phyloP scores from a whole-genome alignment of 2,797 vertebrate species.

The Semaprochilodus insignis region DNA sequence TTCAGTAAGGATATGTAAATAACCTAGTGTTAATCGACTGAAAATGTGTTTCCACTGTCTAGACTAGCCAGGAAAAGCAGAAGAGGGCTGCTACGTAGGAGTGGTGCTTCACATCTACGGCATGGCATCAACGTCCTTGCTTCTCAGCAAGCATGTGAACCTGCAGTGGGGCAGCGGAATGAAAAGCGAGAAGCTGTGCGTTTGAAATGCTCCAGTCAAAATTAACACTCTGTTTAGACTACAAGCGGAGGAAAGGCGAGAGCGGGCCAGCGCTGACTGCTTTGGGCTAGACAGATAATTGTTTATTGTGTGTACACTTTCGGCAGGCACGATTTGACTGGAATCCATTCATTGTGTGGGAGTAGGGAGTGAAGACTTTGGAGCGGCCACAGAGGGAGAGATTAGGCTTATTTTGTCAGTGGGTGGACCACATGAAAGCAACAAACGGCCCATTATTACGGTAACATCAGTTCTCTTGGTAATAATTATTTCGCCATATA shows the following conservation, averaged over 20 bases:
- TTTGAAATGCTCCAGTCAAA: slow-evolving; percentile 80
- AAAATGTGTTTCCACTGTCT: not conserved
- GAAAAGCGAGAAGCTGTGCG: slow-evolving; percentile 71
- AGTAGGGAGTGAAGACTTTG: slow-evolving; percentile 72
- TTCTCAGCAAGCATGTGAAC: slow-evolving; percentile 58
- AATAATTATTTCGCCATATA: slow-evolving; percentile 78
- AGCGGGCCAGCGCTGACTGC: slow-evolving; percentile 58
- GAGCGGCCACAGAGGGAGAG: slow-evolving; percentile 72
- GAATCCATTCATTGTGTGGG: slow-evolving; percentile 75
- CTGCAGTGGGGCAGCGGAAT: slow-evolving; percentile 70
- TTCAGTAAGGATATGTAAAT: too few species aligned
- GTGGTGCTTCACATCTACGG: not conserved
- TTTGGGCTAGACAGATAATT: slow-evolving; percentile 80
- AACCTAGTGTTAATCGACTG: not conserved
- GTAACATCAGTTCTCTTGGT: slow-evolving; percentile 75
- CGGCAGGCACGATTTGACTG: slow-evolving; percentile 75
- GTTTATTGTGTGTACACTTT: slow-evolving; percentile 83
- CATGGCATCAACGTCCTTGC: not conserved
- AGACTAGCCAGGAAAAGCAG: not conserved
- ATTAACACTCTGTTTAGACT: slow-evolving; percentile 82
- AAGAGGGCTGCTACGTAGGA: not conserved
- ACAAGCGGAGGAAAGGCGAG: slow-evolving; percentile 54
- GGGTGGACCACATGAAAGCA: slow-evolving; percentile 81
- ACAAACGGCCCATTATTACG: slow-evolving; percentile 78
- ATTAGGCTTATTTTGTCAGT: slow-evolving; percentile 80